These are phyloP conservation scores for Bimastos eiseni DNA, from an alignment of 2,888 invertebrate genomes.

Conservation along the genomic window DNA sequence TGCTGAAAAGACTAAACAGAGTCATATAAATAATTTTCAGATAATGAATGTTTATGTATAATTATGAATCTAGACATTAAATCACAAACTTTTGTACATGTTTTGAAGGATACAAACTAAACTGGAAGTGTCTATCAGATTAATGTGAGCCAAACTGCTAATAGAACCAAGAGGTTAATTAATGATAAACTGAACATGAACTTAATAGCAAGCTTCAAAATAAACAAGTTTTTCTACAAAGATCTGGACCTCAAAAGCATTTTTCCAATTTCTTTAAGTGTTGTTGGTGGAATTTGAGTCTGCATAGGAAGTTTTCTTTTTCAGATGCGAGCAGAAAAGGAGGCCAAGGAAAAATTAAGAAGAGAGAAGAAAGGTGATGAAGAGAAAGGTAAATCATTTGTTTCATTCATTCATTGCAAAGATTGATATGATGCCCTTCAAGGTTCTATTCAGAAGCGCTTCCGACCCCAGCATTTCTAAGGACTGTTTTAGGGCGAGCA, in stretches of 20 bases:
- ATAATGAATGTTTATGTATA: not conserved
- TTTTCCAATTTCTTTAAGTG: not conserved
- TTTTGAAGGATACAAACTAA: not conserved
- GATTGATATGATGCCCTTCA: no score
- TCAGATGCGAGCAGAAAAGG: constrained; percentile 29
- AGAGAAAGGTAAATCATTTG: constrained; percentile 14
- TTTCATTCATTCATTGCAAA: not conserved
- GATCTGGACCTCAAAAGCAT: not conserved
- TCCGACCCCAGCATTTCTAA: no score
- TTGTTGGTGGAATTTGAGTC: not conserved
- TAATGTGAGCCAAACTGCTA: not conserved
- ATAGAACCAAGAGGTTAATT: not conserved
- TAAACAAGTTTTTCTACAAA: not conserved
- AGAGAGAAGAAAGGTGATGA: constrained; percentile 22
- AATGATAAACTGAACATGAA: not conserved
- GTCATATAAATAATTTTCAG: not conserved
- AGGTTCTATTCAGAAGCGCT: no score
- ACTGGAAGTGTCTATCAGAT: not conserved
- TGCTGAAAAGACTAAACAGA: no score
- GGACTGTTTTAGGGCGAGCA: no score
- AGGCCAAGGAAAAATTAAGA: constrained; percentile 31
- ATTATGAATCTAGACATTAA: not conserved
- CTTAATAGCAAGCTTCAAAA: not conserved
- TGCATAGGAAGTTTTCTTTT: not conserved
- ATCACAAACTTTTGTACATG: not conserved